Evolutionary conservation across 2,113 vertebrate species (phyloP), one percentile per base, ranked within the genome.

Genomic region (Tyto alba): DNA sequence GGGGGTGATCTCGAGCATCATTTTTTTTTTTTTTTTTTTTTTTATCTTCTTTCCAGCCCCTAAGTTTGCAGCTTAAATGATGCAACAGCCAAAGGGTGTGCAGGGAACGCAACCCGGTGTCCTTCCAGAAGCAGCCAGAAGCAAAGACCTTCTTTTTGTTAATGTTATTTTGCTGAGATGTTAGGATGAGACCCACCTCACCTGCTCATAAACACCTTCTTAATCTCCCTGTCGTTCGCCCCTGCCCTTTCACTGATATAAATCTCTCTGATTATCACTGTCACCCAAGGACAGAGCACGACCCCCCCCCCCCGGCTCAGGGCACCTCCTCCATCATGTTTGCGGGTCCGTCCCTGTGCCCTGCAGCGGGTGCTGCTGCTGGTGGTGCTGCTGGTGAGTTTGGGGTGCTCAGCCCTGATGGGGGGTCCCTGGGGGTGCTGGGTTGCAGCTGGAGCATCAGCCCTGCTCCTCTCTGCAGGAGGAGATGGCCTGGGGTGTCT

Each of bases 51-150:
- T 6, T 25, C 22, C 25, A 23, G 22, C 18, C 40, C 45, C 10
- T 56, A 7, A 62, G 75, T 75, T 63, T 19, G 21, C 17, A 32
- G 29, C 17, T 69, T 5, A 10, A 32, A 19, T 2, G 56, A 27
- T 3, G 20, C 2, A 4, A 16, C 1, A 5, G 34, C 74, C 74
- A 2, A 32, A 85, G 60, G 53, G 9, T 2, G 80, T 2, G 48
- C 6, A 7, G 62, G 13, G 63, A 40, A 29, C 0, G 3, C 36
- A 16, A 14, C 27, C 32, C 53, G 2, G 14, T 0, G 0, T 6
- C 91, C 22, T 52, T 22, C 48, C 21, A 30, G n/a, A 38, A 45
- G 34, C 59, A 62, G 23, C 56, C 21, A 2, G 16, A 16, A 76
- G 15, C n/a, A 2, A 20, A 12, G 38, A 10, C 32, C 34, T n/a